Conservation (phyloP, 2,797 vertebrate genomes). For the Coreius guichenoti region DNA sequence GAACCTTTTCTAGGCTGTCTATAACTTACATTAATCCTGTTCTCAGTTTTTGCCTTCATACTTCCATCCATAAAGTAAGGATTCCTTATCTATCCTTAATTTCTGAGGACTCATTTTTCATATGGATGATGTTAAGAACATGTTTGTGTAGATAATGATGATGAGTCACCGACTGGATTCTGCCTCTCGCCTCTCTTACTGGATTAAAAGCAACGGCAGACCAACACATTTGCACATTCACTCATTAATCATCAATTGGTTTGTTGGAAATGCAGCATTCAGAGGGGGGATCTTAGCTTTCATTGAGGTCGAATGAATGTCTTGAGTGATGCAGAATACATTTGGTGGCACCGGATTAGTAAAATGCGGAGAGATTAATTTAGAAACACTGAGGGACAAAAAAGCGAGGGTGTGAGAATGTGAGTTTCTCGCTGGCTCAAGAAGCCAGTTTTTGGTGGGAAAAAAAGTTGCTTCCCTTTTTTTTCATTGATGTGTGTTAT, state of each 20-base stretch:
- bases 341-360: slow-evolving; percentile 51
- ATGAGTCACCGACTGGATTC: slow-evolving; percentile 43
- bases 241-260: slow-evolving; percentile 49
- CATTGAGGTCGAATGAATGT: slow-evolving; percentile 51
- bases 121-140: slow-evolving; percentile 6
- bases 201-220: slow-evolving; percentile 54
- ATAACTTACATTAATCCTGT: slow-evolving; percentile 17
- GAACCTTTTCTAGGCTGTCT: not conserved
- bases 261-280: slow-evolving; percentile 44
- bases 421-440: slow-evolving; percentile 25
- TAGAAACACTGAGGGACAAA: slow-evolving; percentile 41
- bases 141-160: slow-evolving; percentile 42
- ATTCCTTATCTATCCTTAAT: slow-evolving; percentile 12
- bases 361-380: slow-evolving; percentile 44
- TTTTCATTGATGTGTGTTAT: not conserved
- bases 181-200: slow-evolving; percentile 29
- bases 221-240: slow-evolving; percentile 50
- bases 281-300: slow-evolving; percentile 42
- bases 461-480: not conserved
- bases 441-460: not conserved
- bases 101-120: not conserved
- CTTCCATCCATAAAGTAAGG: slow-evolving; percentile 7
- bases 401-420: slow-evolving; percentile 42
- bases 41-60: slow-evolving; percentile 11
- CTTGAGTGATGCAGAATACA: slow-evolving; percentile 42